Conservation (phyloP, 2,888 invertebrate genomes). For the Lasioglossum malachurum region DNA sequence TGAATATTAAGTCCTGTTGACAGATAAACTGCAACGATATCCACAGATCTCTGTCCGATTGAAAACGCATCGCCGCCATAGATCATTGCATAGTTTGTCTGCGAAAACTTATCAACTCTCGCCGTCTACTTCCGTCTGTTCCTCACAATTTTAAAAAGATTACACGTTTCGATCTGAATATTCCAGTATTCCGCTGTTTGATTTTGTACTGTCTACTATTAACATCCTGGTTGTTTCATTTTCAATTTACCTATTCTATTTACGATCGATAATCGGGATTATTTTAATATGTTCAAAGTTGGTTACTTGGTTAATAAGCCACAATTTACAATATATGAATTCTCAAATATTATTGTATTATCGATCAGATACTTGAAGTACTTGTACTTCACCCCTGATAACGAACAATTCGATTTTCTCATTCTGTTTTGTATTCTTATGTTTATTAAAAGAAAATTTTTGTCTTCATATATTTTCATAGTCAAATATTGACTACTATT, state of each 20-base stretch:
- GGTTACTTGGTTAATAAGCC: too few relatives aligned
- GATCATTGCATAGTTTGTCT: conserved; percentile 38
- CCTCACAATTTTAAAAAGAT: neutral
- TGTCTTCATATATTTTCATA: neutral
- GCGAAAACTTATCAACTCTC: neutral
- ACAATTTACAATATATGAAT: too few relatives aligned
- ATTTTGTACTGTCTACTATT: too few relatives aligned
- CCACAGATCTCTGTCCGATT: conserved; percentile 39
- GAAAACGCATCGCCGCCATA: conserved; percentile 46
- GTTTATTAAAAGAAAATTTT: neutral
- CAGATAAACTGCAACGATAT: conserved; percentile 69
- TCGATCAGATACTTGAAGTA: too few relatives aligned
- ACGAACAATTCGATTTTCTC: too few relatives aligned
- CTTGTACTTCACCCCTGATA: too few relatives aligned
- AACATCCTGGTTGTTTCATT: too few relatives aligned
- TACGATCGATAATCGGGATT: too few relatives aligned
- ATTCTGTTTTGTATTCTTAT: too few relatives aligned
- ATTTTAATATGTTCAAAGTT: too few relatives aligned
- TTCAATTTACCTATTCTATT: too few relatives aligned
- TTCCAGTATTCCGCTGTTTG: neutral
- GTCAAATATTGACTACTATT: neutral
- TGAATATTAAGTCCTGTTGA: conserved; percentile 76
- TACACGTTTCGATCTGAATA: neutral
- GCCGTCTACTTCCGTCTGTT: neutral
- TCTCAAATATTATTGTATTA: too few relatives aligned